phyloP scores from a whole-genome alignment of 2,113 vertebrate genomes.

The Myotis brandtii region DNA sequence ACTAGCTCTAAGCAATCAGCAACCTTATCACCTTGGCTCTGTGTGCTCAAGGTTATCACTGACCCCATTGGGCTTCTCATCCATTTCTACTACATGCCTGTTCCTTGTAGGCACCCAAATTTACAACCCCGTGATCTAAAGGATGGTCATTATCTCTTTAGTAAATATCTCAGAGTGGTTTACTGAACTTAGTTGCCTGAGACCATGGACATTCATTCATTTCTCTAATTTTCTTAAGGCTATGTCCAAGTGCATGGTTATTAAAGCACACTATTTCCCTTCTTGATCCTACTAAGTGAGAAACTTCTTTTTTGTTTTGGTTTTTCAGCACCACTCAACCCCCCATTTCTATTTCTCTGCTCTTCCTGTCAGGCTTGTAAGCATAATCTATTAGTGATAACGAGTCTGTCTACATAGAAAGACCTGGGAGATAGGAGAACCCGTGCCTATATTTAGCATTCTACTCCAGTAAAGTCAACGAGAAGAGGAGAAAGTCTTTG shows the following conservation, averaged over 20 bases:
- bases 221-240: background rate
- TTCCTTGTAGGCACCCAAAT: background rate
- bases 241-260: background rate
- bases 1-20: background rate
- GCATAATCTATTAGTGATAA: slow-evolving; percentile 59
- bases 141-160: background rate
- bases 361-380: background rate
- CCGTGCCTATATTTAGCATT: slow-evolving; percentile 62
- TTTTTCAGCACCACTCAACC: background rate
- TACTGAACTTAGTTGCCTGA: background rate
- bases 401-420: slow-evolving; percentile 32
- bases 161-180: background rate
- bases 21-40: background rate
- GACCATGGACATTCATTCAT: background rate
- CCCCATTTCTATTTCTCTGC: background rate
- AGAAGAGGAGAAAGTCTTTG: slow-evolving; percentile 55
- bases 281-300: background rate
- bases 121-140: background rate
- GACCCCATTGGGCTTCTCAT: background rate
- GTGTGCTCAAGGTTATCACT: background rate
- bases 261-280: background rate
- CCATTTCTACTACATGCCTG: background rate
- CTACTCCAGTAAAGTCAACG: slow-evolving; percentile 50
- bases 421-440: slow-evolving; percentile 34
- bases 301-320: background rate